These are phyloP conservation scores for Axinella damicornis DNA, from an alignment of 37 sponge, comb jelly and placozoan species.

Conservation along the genomic window DNA sequence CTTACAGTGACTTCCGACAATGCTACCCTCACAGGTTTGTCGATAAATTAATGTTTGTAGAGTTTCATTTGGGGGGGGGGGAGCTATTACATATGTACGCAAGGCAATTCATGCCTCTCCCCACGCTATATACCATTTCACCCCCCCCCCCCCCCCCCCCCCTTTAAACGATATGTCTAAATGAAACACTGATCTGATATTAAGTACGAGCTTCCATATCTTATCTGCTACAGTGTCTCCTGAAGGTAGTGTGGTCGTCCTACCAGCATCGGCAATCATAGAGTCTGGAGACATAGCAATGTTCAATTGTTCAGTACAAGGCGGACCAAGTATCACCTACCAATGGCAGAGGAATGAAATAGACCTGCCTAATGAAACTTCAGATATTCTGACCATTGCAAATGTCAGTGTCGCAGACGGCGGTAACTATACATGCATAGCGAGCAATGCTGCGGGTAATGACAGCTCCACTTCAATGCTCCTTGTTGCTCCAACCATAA, in stretches of 20 bases:
- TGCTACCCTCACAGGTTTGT: too few species aligned
- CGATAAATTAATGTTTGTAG: too few species aligned
- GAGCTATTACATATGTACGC: too few species aligned
- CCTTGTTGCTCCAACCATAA: constrained; percentile 14
- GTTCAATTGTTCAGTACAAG: constrained; percentile 56
- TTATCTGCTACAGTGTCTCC: constrained; percentile 6
- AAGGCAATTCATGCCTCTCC: too few species aligned
- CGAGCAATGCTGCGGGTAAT: constrained; percentile 70
- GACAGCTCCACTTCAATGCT: neutral
- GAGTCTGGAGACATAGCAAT: constrained; percentile 1
- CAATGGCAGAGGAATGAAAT: constrained; percentile 21
- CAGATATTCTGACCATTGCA: neutral
- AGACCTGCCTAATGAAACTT: neutral
- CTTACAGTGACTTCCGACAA: too few species aligned
- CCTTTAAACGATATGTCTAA: too few species aligned
- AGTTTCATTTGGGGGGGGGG: too few species aligned
- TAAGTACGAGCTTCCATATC: neutral
- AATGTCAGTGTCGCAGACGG: constrained; percentile 43
- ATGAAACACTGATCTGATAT: too few species aligned
- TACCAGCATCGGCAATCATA: neutral
- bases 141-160: too few species aligned
- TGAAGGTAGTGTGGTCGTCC: neutral
- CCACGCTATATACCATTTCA: too few species aligned
- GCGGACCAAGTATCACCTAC: constrained; percentile 62
- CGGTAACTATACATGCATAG: constrained; percentile 68